A percentile compares a stretch with the other conserved stretches of the same genome.
These are phyloP conservation scores for Sandelia bainsii DNA, from an alignment of 2,797 vertebrate genomes.

Conservation along the genomic window DNA sequence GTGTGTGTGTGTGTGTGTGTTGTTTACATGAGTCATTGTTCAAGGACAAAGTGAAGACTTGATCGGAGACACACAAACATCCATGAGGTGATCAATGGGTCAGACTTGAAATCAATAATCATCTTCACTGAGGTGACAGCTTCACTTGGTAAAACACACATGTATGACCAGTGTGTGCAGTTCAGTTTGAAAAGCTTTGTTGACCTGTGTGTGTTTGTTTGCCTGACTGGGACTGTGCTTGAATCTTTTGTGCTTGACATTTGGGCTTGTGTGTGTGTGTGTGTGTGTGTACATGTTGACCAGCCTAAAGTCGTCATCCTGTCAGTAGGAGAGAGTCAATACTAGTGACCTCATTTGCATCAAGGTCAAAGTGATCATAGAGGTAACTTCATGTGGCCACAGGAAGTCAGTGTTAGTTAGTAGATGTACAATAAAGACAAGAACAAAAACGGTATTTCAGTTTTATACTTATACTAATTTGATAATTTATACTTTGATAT, in stretches of 20 bases:
- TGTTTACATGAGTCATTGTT: slow-evolving; percentile 26
- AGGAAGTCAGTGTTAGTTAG: neutral
- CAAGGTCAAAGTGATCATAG: slow-evolving; percentile 58
- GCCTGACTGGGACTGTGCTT: neutral
- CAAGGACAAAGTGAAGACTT: slow-evolving; percentile 65
- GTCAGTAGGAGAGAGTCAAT: slow-evolving; percentile 52
- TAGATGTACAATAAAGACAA: neutral
- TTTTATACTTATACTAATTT: no score
- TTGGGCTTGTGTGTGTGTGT: neutral
- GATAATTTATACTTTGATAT: no score
- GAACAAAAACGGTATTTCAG: no score
- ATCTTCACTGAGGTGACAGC: neutral
- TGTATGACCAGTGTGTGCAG: neutral
- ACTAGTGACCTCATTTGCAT: slow-evolving; percentile 59
- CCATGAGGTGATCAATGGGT: slow-evolving; percentile 46
- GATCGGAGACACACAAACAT: slow-evolving; percentile 16
- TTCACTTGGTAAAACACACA: slow-evolving; percentile 3
- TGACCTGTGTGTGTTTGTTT: slow-evolving; percentile 19
- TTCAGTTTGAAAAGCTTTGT: slow-evolving; percentile 25
- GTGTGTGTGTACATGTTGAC: slow-evolving; percentile 11
- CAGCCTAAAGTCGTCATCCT: slow-evolving; percentile 61
- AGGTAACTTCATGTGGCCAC: slow-evolving; percentile 18
- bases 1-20: slow-evolving; percentile 27
- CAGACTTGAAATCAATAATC: slow-evolving; percentile 46
- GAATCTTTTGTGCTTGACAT: slow-evolving; percentile 4